Evolutionary conservation across 2,113 vertebrate species (phyloP).

Genomic region (Halcyon senegalensis): DNA sequence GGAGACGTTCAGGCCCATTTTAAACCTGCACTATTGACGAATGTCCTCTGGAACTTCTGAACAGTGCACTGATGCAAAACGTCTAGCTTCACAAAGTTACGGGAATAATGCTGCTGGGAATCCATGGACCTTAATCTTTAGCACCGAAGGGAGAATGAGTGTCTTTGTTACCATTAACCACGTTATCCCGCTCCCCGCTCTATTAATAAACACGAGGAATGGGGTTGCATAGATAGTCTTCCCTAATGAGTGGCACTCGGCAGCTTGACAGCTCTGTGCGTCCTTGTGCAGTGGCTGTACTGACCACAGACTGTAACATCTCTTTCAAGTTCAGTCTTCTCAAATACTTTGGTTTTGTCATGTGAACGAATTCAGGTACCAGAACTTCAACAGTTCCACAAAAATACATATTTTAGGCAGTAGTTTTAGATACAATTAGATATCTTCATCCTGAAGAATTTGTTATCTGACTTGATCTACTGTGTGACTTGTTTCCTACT

Average conservation of each 20-base stretch:
- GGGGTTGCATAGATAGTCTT: not conserved
- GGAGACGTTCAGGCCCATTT: not conserved
- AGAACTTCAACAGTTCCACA: not conserved
- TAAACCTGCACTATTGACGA: not conserved
- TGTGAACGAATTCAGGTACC: not conserved
- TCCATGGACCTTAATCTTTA: not conserved
- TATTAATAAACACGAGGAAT: not conserved
- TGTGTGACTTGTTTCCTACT: not conserved
- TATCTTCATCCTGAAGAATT: not conserved
- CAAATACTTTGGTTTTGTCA: not conserved
- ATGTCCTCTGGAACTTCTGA: not conserved
- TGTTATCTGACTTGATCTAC: not conserved
- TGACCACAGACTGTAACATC: accelerated
- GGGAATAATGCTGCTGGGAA: not conserved
- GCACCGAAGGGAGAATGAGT: not conserved
- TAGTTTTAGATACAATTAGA: not conserved
- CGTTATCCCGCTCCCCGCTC: not conserved
- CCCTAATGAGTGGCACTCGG: not conserved
- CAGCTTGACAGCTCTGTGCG: not conserved
- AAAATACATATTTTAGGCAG: not conserved
- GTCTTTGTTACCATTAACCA: not conserved
- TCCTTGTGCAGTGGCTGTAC: not conserved
- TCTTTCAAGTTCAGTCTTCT: not conserved
- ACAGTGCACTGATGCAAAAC: not conserved
- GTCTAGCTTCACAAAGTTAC: not conserved